These are phyloP conservation scores for Leuctra nigra DNA, from an alignment of 2,888 invertebrate genomes.

Conservation along the genomic window DNA sequence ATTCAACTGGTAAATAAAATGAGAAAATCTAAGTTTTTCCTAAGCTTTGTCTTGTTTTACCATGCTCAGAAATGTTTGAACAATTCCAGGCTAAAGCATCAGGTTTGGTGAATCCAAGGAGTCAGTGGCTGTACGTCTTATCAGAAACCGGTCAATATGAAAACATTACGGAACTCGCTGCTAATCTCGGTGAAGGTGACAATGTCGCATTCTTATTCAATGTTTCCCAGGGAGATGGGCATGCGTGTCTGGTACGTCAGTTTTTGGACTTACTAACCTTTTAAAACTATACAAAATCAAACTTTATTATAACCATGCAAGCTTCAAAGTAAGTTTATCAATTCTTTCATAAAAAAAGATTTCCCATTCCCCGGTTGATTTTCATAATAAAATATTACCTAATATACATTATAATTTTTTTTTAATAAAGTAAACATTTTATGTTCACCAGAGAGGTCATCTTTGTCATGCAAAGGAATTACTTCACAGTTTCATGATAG, in stretches of 20 bases:
- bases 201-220: constrained; percentile 75
- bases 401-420: too few species aligned
- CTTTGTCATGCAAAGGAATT: constrained; percentile 64
- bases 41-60: too few species aligned
- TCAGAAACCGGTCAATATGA: constrained; percentile 49
- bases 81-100: constrained; percentile 50
- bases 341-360: too few species aligned
- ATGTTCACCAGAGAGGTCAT: constrained; percentile 60
- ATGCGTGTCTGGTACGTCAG: not conserved
- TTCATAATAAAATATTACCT: too few species aligned
- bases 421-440: too few species aligned
- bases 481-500: constrained; percentile 56
- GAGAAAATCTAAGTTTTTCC: too few species aligned
- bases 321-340: too few species aligned
- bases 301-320: too few species aligned
- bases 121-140: constrained; percentile 77
- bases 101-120: constrained; percentile 60
- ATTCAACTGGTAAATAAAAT: too few species aligned
- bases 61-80: too few species aligned
- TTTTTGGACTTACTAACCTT: constrained; percentile 16
- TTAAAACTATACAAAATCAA: too few species aligned
- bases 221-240: not conserved
- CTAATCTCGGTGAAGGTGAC: constrained; percentile 64
- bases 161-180: constrained; percentile 50
- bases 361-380: too few species aligned